phyloP scores from a whole-genome alignment of 2,113 vertebrate genomes.

The Solea senegalensis region DNA sequence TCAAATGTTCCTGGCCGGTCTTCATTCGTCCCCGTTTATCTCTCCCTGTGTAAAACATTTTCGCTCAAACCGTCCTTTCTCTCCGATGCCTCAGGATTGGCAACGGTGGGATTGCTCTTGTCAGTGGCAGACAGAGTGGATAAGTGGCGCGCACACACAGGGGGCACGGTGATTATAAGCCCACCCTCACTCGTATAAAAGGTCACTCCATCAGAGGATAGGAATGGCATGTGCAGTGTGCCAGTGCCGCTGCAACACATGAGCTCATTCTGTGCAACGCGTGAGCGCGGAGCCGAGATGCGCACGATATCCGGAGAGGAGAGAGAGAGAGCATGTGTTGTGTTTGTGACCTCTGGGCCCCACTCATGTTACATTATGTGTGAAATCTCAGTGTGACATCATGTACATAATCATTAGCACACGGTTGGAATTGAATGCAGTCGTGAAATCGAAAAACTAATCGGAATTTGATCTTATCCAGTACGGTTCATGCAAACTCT shows the following conservation, averaged over 20 bases:
- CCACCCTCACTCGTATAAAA: conserved; percentile 30
- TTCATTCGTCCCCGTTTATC: conserved; percentile 29
- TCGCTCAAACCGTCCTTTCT: neutral
- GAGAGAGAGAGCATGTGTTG: conserved; percentile 21
- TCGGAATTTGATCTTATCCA: neutral
- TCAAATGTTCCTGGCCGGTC: conserved; percentile 41
- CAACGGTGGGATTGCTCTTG: conserved; percentile 37
- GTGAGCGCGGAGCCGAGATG: conserved; percentile 22
- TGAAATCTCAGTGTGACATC: conserved; percentile 56
- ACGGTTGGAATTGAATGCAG: conserved; percentile 31
- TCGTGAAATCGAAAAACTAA: conserved; percentile 1
- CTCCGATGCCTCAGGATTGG: conserved; percentile 26
- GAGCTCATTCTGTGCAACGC: conserved; percentile 54
- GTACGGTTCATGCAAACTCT: neutral
- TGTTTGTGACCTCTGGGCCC: conserved; percentile 60
- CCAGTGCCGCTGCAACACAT: conserved; percentile 34
- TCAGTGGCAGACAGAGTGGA: conserved; percentile 36
- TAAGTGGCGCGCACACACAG: conserved; percentile 44
- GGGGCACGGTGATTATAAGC: conserved; percentile 43
- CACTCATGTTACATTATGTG: conserved; percentile 50
- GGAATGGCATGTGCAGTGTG: conserved; percentile 60
- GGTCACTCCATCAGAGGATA: conserved; percentile 55
- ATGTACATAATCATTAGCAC: conserved; percentile 59
- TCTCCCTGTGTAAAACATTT: conserved; percentile 13
- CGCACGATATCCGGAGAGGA: conserved; percentile 12